These are phyloP conservation scores for Heliconius congener DNA, from an alignment of 1,140 invertebrate genomes.

Conservation along the genomic window DNA sequence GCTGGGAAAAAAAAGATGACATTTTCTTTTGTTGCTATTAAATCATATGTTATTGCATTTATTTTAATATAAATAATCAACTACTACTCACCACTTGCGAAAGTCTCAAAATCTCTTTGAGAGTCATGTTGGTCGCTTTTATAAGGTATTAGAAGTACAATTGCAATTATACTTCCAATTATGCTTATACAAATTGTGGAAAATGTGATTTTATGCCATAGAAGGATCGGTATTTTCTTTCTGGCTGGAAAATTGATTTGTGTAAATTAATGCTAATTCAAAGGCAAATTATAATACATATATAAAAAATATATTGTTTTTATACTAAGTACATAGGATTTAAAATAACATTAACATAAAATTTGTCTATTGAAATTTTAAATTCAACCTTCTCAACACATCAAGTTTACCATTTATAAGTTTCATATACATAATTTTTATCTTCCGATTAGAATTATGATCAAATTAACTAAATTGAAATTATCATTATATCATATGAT, in stretches of 20 bases:
- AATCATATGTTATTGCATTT: not conserved
- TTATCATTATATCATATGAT: too few species aligned
- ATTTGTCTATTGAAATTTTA: too few species aligned
- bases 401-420: too few species aligned
- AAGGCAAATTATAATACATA: too few species aligned
- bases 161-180: constrained; percentile 52
- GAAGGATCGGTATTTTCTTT: constrained; percentile 47
- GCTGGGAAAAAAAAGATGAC: not conserved
- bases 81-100: not conserved
- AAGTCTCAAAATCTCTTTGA: constrained; percentile 21
- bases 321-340: too few species aligned
- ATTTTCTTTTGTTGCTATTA: not conserved
- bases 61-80: not conserved
- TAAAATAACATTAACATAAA: too few species aligned
- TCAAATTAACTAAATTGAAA: too few species aligned
- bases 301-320: too few species aligned
- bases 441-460: too few species aligned
- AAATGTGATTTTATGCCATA: constrained; percentile 59
- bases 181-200: constrained; percentile 52
- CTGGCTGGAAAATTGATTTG: constrained; percentile 44
- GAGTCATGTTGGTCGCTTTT: constrained; percentile 34
- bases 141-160: constrained; percentile 49
- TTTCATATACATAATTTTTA: too few species aligned
- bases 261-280: not conserved
- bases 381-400: too few species aligned